Evolutionary conservation across 37 sponge, comb jelly and placozoan species (phyloP).

Genomic region (Diacarnus erythraeanus): DNA sequence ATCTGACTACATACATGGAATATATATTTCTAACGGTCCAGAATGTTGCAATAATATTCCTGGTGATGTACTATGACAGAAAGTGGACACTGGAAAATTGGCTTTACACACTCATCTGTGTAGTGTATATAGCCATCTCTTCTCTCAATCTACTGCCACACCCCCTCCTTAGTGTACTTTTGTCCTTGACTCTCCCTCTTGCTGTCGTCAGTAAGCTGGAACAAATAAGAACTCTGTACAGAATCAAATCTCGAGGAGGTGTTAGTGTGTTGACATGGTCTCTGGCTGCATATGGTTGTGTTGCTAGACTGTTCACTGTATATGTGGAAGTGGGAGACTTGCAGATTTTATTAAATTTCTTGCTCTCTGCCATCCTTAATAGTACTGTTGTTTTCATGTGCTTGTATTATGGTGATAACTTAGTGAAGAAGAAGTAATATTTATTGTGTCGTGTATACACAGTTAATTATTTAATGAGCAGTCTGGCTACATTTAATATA

Average conservation of each 20-base stretch:
- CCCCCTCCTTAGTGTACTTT: neutral
- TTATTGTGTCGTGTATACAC: too few species aligned
- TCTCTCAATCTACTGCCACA: neutral
- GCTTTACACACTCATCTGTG: neutral
- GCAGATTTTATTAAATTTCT: neutral
- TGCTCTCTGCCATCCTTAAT: neutral
- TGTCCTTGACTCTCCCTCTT: constrained; percentile 19
- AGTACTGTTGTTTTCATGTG: neutral
- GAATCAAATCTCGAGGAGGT: constrained; percentile 26
- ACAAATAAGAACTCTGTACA: constrained; percentile 31
- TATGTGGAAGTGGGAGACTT: neutral
- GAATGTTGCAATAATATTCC: neutral
- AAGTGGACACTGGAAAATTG: constrained; percentile 1
- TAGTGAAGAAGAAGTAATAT: too few species aligned
- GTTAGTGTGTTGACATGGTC: constrained; percentile 29
- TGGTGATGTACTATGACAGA: constrained; percentile 2
- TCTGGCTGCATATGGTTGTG: constrained; percentile 9
- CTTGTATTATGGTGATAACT: neutral
- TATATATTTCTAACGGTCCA: neutral
- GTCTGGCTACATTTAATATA: too few species aligned
- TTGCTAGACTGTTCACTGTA: neutral
- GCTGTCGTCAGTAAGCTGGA: constrained; percentile 13
- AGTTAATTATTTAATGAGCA: too few species aligned
- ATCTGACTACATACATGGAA: neutral
- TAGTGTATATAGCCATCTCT: neutral